Evolutionary conservation across 2,888 invertebrate genomes (phyloP).

Genomic region (Drosophila limbata): DNA sequence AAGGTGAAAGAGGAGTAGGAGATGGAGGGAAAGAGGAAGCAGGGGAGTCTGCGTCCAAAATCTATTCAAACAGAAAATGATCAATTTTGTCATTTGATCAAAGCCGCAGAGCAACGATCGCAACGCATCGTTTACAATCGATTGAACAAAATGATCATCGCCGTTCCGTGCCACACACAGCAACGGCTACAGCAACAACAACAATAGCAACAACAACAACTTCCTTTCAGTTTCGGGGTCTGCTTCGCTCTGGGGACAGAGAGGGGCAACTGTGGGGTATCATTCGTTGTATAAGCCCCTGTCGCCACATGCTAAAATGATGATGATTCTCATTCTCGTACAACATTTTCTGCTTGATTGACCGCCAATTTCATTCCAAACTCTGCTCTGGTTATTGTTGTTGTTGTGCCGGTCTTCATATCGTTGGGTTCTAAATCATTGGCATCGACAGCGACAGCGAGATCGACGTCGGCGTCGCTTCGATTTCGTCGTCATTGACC

Average conservation of each 20-base stretch:
- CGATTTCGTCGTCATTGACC: conserved; percentile 79
- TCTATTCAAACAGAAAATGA: conserved; percentile 81
- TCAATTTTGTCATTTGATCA: conserved; percentile 82
- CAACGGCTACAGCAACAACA: conserved; percentile 34
- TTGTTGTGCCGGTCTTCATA: conserved; percentile 40
- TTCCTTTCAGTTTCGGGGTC: conserved; percentile 39
- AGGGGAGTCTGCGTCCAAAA: conserved; percentile 52
- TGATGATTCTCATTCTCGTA: conserved; percentile 68
- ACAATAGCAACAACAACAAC: conserved; percentile 43
- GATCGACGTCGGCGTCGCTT: conserved; percentile 60
- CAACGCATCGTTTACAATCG: conserved; percentile 81
- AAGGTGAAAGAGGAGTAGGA: background rate
- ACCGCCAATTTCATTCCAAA: conserved; percentile 58
- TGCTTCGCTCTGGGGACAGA: no score
- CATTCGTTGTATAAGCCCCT: conserved; percentile 55
- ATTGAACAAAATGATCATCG: conserved; percentile 77
- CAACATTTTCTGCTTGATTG: conserved; percentile 78
- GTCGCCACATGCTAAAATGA: conserved; percentile 80
- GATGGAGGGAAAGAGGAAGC: background rate
- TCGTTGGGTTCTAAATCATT: conserved; percentile 74
- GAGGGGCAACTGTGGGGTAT: conserved; percentile 4
- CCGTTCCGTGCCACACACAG: conserved; percentile 48
- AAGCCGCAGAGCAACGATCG: conserved; percentile 80
- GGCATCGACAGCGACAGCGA: conserved; percentile 48
- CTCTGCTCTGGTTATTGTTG: conserved; percentile 24